Conservation (phyloP, 2,113 vertebrate species). For the Colinus virginianus region DNA sequence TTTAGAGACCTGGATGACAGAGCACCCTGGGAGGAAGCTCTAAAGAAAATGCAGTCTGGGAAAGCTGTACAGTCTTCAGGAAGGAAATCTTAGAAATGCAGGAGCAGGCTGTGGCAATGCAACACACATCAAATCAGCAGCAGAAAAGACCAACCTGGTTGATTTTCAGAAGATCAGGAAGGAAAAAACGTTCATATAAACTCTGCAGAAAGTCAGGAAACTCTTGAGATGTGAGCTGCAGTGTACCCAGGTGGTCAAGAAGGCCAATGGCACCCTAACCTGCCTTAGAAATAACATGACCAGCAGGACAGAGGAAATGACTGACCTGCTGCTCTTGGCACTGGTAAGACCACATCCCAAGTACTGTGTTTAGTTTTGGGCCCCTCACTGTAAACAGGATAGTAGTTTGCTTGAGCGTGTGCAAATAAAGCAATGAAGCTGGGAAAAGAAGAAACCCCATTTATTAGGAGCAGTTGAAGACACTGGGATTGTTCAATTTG, state of each 20-base stretch:
- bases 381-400: neutral
- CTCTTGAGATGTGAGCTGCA: neutral
- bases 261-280: neutral
- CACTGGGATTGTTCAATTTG: neutral
- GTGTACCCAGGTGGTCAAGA: neutral
- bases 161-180: neutral
- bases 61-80: neutral
- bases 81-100: neutral
- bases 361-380: neutral
- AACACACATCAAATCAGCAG: too few species aligned
- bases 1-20: neutral
- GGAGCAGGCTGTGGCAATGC: neutral
- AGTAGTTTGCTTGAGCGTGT: neutral
- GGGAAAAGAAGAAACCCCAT: neutral
- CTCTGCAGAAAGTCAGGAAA: neutral
- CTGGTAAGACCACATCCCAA: neutral
- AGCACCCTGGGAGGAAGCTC: neutral
- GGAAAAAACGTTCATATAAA: neutral
- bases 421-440: neutral
- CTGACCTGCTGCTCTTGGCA: neutral
- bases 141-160: neutral
- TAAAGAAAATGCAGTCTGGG: neutral
- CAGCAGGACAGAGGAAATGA: neutral
- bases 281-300: neutral
- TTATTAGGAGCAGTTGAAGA: neutral